Percentiles rank a stretch among this genome's conserved stretches.
Evolutionary conservation across 2,888 invertebrate species (phyloP).

Genomic region (Papilio protenor): DNA sequence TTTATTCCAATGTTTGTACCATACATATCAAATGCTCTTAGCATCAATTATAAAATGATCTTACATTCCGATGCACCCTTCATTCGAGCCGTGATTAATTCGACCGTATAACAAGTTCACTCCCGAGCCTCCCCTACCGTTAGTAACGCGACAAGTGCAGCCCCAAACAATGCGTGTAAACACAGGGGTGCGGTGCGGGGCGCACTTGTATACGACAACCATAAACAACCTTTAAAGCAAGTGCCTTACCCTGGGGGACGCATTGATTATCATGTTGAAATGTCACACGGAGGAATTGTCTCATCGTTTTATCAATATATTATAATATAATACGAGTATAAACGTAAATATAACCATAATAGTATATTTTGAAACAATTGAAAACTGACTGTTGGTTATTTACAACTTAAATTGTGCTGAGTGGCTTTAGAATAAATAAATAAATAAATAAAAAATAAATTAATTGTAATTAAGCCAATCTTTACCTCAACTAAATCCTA

Average conservation of each 20-base stretch:
- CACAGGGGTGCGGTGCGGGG: conserved; percentile 53
- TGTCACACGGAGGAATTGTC: background rate
- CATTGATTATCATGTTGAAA: conserved; percentile 45
- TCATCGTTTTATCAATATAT: background rate
- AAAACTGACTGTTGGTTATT: background rate
- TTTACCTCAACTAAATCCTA: background rate
- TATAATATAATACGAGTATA: background rate
- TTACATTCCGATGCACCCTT: conserved; percentile 16
- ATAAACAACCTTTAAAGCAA: conserved; percentile 46
- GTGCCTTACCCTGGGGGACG: conserved; percentile 69
- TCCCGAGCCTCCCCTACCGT: conserved; percentile 47
- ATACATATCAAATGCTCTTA: background rate
- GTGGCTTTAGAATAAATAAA: too few relatives aligned
- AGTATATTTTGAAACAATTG: background rate
- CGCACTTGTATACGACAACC: conserved; percentile 53
- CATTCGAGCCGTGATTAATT: conserved; percentile 12
- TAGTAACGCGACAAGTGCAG: conserved; percentile 65
- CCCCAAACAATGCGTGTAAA: conserved; percentile 62
- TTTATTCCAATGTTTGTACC: background rate
- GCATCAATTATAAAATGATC: background rate
- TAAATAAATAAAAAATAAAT: too few relatives aligned
- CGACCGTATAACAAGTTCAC: conserved; percentile 46
- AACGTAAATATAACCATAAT: background rate
- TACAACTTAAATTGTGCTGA: too few relatives aligned
- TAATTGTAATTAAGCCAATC: background rate